Conservation (phyloP, 2,888 invertebrate genomes). For the Mechanitis mazaeus region DNA sequence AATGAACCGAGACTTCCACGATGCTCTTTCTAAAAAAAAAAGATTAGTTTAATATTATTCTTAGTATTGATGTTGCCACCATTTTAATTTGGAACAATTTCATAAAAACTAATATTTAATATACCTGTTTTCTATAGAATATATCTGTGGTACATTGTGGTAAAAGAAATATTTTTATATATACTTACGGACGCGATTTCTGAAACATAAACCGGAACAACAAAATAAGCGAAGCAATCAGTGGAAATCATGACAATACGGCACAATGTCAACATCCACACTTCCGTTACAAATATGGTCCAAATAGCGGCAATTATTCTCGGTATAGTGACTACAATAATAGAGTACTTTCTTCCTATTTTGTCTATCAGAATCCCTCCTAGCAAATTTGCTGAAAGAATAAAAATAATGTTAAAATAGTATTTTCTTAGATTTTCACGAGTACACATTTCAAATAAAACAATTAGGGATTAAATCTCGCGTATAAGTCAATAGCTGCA, state of each 20-base stretch:
- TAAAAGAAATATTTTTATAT: not conserved
- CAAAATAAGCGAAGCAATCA: not conserved
- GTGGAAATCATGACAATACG: slow-evolving; percentile 30
- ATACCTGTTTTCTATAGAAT: no score
- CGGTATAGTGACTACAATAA: slow-evolving; percentile 44
- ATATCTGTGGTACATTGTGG: no score
- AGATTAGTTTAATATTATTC: not conserved
- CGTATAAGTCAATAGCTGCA: no score
- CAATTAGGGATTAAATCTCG: no score
- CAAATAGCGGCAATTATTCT: slow-evolving; percentile 40
- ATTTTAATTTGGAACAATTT: no score
- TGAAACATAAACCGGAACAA: not conserved
- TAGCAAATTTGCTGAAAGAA: slow-evolving; percentile 33
- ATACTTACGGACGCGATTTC: slow-evolving; percentile 35
- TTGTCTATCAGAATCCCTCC: slow-evolving; percentile 42
- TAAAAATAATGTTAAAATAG: no score
- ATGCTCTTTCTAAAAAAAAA: slow-evolving; percentile 51
- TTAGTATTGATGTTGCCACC: no score
- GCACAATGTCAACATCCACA: slow-evolving; percentile 45
- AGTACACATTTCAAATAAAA: no score
- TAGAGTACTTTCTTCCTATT: slow-evolving; percentile 39
- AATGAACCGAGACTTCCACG: slow-evolving; percentile 55
- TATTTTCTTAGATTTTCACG: no score
- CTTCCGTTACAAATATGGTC: slow-evolving; percentile 39
- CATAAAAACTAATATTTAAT: no score